Evolutionary conservation across 2,888 invertebrate species (phyloP).

Genomic region (Cremastinae sp.): DNA sequence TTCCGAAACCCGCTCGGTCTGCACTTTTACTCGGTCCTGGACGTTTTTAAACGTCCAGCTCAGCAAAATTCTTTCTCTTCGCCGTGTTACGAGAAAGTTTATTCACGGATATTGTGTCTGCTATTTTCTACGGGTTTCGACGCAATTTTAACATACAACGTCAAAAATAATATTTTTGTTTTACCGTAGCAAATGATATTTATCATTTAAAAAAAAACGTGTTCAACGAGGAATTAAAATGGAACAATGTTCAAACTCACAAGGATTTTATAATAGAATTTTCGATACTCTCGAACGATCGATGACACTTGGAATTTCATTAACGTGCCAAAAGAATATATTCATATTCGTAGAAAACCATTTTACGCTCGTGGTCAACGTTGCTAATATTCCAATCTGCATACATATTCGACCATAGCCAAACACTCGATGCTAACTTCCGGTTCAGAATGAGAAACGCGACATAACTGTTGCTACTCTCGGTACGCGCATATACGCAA

Average conservation of each 20-base stretch:
- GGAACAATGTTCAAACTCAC: background rate
- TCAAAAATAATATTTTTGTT: too few relatives aligned
- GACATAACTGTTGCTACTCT: conserved; percentile 11
- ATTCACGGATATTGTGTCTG: conserved; percentile 4
- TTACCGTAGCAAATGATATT: too few relatives aligned
- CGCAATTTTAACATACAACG: too few relatives aligned
- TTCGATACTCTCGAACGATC: background rate
- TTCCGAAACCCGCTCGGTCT: conserved; percentile 5
- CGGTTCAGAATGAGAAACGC: conserved; percentile 13
- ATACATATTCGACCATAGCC: conserved; percentile 1
- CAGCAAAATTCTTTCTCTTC: conserved; percentile 20
- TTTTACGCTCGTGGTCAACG: too few relatives aligned
- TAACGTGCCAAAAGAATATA: background rate
- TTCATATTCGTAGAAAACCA: background rate
- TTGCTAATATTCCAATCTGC: too few relatives aligned
- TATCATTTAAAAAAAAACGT: too few relatives aligned
- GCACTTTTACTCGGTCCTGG: conserved; percentile 2
- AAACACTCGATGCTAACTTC: conserved; percentile 9
- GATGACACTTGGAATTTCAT: background rate
- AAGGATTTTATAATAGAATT: background rate
- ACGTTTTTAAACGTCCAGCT: conserved; percentile 2
- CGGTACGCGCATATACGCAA: background rate
- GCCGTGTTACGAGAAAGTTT: too few relatives aligned
- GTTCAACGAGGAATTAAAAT: too few relatives aligned
- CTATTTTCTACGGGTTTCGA: background rate